Evolutionary conservation across 1,140 invertebrate species (phyloP), one percentile per base, ranked within the genome.

Genomic region (Mylabris phalerata): DNA sequence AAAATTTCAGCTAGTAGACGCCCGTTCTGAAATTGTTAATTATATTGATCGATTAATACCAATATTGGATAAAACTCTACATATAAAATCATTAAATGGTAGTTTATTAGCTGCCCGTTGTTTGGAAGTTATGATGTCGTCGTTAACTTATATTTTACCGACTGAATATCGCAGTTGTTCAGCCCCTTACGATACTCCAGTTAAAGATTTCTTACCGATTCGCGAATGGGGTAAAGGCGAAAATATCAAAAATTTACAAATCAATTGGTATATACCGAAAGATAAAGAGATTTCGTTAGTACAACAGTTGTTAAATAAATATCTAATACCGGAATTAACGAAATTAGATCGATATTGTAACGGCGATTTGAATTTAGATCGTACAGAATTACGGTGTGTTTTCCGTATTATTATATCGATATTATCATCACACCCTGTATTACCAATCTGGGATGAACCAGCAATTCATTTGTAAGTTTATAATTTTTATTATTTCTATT

Each of bases 201-300:
- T 88, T 1, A 77, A 80, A 42, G 82, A 89, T 48, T 90, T 87
- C 77, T 75, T 93, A 7, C 84, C 90, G 3, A 82, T 93, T 11
- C 85, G 85, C 7, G 84, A 93, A 60, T 97, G 93, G 94, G 93
- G 89, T 0, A 78, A 82, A 56, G 75, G 84, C 1, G 80, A 83
- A 9, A 75, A 89, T 64, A 67, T 88, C 3, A 74, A 86, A 26
- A 77, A 84, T 3, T 72, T 90, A 9, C 78, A 84, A 5, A 76
- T 93, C 2, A 75, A 86, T 42, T 95, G 89, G 89, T 89, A 92
- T 69, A 73, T 85, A 11, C 91, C 93, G 0, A 79, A 75, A 19
- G 72, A 80, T 19, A 80, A 84, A 52, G 92, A 94, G 73, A 78
- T 88, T 1, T 68, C 73, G 6, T 82, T 80, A 61, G 81, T 85